Evolutionary conservation across 2,797 vertebrate species (phyloP).

Genomic region (Gymnothorax javanicus): DNA sequence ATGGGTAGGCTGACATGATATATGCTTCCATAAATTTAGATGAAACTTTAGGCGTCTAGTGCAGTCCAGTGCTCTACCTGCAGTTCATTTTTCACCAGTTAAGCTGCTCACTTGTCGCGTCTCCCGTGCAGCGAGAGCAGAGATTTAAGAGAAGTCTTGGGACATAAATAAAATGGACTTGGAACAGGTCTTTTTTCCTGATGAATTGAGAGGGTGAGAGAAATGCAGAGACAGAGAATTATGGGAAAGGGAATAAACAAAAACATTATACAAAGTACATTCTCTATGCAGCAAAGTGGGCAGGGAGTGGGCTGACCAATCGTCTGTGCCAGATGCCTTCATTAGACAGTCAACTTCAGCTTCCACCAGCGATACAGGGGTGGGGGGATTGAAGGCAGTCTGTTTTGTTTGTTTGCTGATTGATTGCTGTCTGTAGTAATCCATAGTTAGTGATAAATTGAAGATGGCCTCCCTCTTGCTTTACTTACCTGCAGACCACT

Average conservation of each 20-base stretch:
- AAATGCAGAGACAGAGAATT: not conserved
- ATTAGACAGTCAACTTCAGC: not conserved
- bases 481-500: not conserved
- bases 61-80: not conserved
- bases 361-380: not conserved
- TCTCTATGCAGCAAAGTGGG: not conserved
- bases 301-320: conserved; percentile 4
- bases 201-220: not conserved
- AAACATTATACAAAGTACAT: not conserved
- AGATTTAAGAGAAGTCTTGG: conserved; percentile 1
- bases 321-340: not conserved
- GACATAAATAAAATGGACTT: conserved; percentile 9
- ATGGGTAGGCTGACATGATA: not conserved
- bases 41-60: not conserved
- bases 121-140: not conserved
- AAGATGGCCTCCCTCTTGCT: not conserved
- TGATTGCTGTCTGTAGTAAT: not conserved
- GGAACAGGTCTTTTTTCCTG: not conserved
- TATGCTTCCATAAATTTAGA: not conserved
- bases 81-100: conserved; percentile 13
- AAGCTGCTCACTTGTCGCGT: conserved; percentile 4
- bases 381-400: not conserved
- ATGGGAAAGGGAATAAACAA: not conserved
- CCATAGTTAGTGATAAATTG: not conserved
- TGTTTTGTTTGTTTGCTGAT: not conserved